These are phyloP conservation scores for Drosophila ananassae DNA, from an alignment of 1,140 invertebrate genomes.

Conservation along the genomic window DNA sequence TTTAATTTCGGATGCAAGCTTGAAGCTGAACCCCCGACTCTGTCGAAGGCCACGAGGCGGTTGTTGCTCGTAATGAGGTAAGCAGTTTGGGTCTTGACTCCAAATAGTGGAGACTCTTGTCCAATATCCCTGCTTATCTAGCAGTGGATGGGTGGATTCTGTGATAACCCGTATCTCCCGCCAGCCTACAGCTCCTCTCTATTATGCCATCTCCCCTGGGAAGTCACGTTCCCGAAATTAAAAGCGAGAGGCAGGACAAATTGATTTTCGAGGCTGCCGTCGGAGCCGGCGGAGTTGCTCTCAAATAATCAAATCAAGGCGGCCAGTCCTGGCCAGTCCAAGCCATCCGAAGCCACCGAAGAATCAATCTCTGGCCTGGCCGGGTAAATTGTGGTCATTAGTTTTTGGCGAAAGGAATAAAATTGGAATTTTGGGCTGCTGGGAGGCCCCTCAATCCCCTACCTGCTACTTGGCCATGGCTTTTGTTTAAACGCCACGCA, in stretches of 20 bases:
- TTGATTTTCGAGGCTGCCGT: conserved; percentile 70
- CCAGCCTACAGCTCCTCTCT: conserved; percentile 1
- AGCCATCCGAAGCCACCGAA: conserved; percentile 38
- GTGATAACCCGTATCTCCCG: no score
- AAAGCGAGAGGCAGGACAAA: conserved; percentile 46
- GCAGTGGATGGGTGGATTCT: no score
- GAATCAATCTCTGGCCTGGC: conserved; percentile 65
- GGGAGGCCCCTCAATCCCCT: conserved; percentile 28
- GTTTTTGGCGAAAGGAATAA: conserved; percentile 57
- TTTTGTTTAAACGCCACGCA: conserved; percentile 58
- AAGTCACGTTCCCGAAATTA: conserved; percentile 68
- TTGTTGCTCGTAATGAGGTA: no score
- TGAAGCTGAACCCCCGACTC: background rate
- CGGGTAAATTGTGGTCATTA: conserved; percentile 77
- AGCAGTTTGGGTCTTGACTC: no score
- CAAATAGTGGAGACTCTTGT: no score
- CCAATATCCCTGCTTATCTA: no score
- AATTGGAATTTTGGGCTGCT: conserved; percentile 48
- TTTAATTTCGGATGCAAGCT: background rate
- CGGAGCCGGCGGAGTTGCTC: conserved; percentile 25
- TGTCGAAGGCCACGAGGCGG: no score
- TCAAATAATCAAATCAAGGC: conserved; percentile 74
- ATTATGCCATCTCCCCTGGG: conserved; percentile 30
- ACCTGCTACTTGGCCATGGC: conserved; percentile 44
- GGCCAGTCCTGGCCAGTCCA: conserved; percentile 9